Evolutionary conservation across 2,797 vertebrate genomes (phyloP), one percentile per base, ranked within the genome.

Genomic region (Loris lydekkerianus): DNA sequence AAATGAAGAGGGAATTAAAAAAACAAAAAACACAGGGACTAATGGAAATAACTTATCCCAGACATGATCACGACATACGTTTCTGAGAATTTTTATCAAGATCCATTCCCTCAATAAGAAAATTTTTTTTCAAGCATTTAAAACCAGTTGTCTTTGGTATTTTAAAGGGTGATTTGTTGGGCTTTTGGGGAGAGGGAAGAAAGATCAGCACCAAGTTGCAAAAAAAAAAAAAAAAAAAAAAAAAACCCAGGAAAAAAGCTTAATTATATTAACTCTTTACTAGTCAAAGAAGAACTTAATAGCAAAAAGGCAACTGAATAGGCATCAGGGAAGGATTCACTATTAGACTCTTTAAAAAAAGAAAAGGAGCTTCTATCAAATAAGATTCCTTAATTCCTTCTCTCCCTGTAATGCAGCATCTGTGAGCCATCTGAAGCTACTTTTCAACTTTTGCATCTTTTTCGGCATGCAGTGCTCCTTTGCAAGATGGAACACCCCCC

Each of bases 91-190:
- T 91, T 95, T 86, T 75, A 96, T 73, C 83, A 78, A 90, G 83
- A 95, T 96, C 58, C 11, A 46, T 67, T 81, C 92, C 78, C 93
- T 96, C 94, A 73, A 86, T 73, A 96, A 37, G 92, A 75, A 40
- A 31, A 15, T 29, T 60, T 6, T 60, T 67, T 69, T 9, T 46
- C 40, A 98, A 98, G 97, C 97, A 98, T 97, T 97, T 94, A 5
- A 92, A 98, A 98, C 92, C 95, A 83, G 87, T 96, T 89, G 95
- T 98, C 98, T 98, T 98, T 98, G 98, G 98, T 98, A 98, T 98
- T 88, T 88, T 98, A 97, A 88, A 93, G 37, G 61, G 46, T 17
- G n/a, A 37, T 53, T 18, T 91, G 83, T 21, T 93, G 49, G 69
- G 29, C 9, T 56, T 56, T 0, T 18, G 53, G 25, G 25, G 43